Base-by-base conservation (phyloP, 2,113 vertebrate species). In the Neomonachus schauinslandi region DNA sequence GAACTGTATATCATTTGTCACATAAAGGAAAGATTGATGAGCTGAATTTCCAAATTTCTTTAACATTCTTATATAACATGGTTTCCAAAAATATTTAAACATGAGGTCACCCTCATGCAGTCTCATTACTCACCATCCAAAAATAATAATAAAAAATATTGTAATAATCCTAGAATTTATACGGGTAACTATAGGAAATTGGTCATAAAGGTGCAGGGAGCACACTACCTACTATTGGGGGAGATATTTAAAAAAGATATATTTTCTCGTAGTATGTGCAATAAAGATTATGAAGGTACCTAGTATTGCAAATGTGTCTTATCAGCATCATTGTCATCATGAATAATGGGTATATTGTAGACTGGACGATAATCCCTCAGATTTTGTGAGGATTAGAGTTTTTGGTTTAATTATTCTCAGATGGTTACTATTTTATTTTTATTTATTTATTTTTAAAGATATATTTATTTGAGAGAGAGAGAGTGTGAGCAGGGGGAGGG, bases 131-230 rank as follows among this genome's bases (percentile, higher is more conserved):
- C 13, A 79, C 18, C 8, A 77, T 80, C 57, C 4, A 81, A 88
- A 96, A 93, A 59, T 82, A 55, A 69, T 77, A 46, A 89, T 57
- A 80, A 59, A 57, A 94, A 89, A 82, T 83, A 36, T n/a, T 87
- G 15, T 31, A 90, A 53, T 93, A 77, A 83, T 77, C 18, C 16
- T 86, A 46, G 49, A 53, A 6, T 65, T 92, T 76, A 71, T 28
- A 42, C 61, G 13, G 14, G 3, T 14, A 81, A 51, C 11, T 81
- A 49, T 67, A 81, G 57, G n/a, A 65, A 95, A 80, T 28, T 96
- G 61, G 26, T 36, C n/a, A 71, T 57, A 67, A 31, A 6, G 18
- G 16, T 42, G 1, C 33, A 72, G 19, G 33, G 31, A 89, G 21
- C 76, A 21, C 0, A 80, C 7, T 74, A 53, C 14, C 83, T 21